Percentiles rank a stretch among this genome's conserved stretches.
Conservation (phyloP, 2,797 vertebrate species). For the Micropoecilia bifurca region DNA sequence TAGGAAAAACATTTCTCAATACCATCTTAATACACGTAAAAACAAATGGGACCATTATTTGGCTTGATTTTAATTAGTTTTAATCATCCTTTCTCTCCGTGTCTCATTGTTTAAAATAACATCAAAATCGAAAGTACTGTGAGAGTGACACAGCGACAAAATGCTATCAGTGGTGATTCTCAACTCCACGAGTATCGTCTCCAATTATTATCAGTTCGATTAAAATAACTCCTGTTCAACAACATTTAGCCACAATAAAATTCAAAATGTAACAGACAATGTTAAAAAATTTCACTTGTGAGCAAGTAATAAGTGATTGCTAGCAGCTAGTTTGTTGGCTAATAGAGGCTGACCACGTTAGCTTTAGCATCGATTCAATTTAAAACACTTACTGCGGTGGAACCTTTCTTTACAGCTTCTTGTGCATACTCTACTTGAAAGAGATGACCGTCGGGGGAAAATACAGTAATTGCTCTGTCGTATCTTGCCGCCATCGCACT, state of each 20-base stretch:
- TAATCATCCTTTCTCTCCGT: neutral
- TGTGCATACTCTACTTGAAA: slow-evolving; percentile 93
- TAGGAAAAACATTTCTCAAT: neutral
- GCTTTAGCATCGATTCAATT: slow-evolving; percentile 46
- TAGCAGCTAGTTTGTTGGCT: slow-evolving; percentile 47
- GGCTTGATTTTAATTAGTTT: neutral
- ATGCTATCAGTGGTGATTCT: slow-evolving; percentile 26
- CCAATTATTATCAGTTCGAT: neutral
- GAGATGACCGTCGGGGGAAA: slow-evolving; percentile 90
- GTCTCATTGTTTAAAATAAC: neutral
- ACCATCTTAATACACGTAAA: neutral
- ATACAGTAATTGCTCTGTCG: slow-evolving; percentile 90
- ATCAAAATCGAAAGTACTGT: slow-evolving; percentile 62
- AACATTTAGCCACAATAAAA: neutral
- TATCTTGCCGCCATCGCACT: slow-evolving; percentile 86
- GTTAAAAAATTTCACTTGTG: neutral
- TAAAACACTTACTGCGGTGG: slow-evolving; percentile 84
- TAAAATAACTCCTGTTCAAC: neutral
- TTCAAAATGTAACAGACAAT: neutral
- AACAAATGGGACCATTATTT: neutral
- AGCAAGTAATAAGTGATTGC: neutral
- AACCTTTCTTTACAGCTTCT: slow-evolving; percentile 91
- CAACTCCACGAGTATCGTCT: neutral
- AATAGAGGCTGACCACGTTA: slow-evolving; percentile 38
- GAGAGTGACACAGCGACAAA: slow-evolving; percentile 78